phyloP scores from a whole-genome alignment of 2,113 vertebrate genomes.

The Sylvicapra grimmia region DNA sequence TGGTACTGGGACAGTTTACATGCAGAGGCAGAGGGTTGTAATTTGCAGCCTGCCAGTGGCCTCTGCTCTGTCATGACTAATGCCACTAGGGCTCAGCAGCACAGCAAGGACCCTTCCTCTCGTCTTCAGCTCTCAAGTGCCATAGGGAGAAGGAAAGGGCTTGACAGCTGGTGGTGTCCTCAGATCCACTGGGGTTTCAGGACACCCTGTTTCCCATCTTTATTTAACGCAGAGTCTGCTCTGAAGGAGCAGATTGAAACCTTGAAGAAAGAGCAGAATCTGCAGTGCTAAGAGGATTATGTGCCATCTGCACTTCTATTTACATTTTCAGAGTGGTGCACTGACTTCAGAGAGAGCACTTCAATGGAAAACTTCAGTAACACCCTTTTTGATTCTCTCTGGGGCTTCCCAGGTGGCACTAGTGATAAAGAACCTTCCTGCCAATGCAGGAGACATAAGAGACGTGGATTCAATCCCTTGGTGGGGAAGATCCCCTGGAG shows the following conservation, averaged over 20 bases:
- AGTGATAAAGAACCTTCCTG: not conserved
- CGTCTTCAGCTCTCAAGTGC: not conserved
- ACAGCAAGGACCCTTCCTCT: not conserved
- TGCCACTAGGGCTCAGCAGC: not conserved
- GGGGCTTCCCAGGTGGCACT: not conserved
- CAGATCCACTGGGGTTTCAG: not conserved
- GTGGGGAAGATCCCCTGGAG: not conserved
- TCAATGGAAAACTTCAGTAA: conserved; percentile 6
- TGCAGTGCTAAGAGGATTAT: not conserved
- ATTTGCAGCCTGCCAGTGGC: not conserved
- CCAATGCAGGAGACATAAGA: not conserved
- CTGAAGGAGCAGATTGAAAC: not conserved
- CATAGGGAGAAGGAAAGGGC: not conserved
- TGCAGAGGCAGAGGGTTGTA: not conserved
- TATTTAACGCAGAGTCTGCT: not conserved
- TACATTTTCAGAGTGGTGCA: not conserved
- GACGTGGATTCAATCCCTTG: not conserved
- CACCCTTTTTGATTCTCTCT: not conserved
- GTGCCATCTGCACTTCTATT: not conserved
- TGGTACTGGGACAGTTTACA: not conserved
- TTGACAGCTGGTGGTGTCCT: not conserved
- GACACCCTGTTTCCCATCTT: not conserved
- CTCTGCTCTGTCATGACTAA: not conserved
- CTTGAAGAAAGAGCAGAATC: not conserved
- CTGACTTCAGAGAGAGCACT: not conserved